Conservation (phyloP, 35 echinoderm and acorn worm species). For the Holothuria glaberrima region DNA sequence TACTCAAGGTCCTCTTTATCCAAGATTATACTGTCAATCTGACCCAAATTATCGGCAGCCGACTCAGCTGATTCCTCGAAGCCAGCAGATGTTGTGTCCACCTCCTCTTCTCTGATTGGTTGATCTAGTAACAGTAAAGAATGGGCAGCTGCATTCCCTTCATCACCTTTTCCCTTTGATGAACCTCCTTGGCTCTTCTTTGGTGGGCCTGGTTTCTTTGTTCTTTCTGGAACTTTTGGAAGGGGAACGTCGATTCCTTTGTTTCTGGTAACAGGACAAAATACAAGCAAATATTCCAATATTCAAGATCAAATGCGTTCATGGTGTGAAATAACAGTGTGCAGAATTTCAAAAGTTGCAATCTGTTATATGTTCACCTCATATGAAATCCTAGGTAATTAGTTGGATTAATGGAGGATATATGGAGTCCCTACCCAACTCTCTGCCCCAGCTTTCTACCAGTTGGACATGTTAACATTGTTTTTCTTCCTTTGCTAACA, state of each 20-base stretch:
- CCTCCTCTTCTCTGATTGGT: slow-evolving; percentile 55
- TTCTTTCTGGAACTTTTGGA: slow-evolving; percentile 49
- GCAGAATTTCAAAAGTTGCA: no score
- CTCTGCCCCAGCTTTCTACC: no score
- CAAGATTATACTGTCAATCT: slow-evolving; percentile 12
- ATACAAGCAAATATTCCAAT: not conserved
- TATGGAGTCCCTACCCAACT: no score
- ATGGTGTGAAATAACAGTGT: no score
- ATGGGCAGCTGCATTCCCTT: slow-evolving; percentile 51
- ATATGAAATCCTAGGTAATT: no score
- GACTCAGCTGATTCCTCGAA: slow-evolving; percentile 5
- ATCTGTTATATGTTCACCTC: no score
- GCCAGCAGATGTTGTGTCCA: slow-evolving; percentile 1
- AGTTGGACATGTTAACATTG: no score
- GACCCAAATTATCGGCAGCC: not conserved
- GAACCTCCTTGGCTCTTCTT: slow-evolving; percentile 31
- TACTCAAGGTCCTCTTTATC: slow-evolving; percentile 9
- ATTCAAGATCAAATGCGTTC: no score
- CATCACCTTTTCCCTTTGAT: slow-evolving; percentile 10
- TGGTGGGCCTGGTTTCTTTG: slow-evolving; percentile 42
- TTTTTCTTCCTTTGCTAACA: no score
- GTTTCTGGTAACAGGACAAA: slow-evolving; percentile 22
- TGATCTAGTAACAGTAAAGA: slow-evolving; percentile 41
- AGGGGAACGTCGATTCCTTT: slow-evolving; percentile 48
- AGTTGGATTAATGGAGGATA: no score